Base-by-base conservation (phyloP, 1,140 invertebrate genomes). In the Lucilia cuprina region DNA sequence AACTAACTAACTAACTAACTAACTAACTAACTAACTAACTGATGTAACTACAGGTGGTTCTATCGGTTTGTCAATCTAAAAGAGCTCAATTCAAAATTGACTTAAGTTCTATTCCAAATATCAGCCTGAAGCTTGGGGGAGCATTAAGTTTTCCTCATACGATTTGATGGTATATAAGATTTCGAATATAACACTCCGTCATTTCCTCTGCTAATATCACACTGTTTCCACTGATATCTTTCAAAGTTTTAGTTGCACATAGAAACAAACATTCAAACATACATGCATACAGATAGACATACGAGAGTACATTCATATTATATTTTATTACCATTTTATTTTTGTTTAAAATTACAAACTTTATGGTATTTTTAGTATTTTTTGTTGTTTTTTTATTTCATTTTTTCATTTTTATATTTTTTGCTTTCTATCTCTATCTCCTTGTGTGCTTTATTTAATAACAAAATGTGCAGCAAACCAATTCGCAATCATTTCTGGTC, bases 401-500 rank as follows among this genome's bases (percentile, higher is more conserved):
- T 60, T 60, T 60, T 60, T 60, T 60, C 13, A 0, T 14, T n/a
- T 60, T 2, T n/a, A 3, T 60, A 1, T 60, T 70, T 21, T 2
- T 70, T 70, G n/a, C 9, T 19, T 21, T 70, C 65, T 70, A 21
- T 70, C 65, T 70, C 25, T 9, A 70, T 70, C 65, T 70, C 65
- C 65, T 70, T 70, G 7, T 70, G 7, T 70, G n/a, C 50, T 55
- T 55, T 70, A 12, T 14, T 60, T 60, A 60, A 60, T 60, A 60
- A 7, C 55, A 60, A 60, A 60, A 60, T 60, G 55, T 60, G 55
- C 55, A 70, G 55, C 55, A 70, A 70, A 5, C 41, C 41, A 70
- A 70, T n/a, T 70, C 21, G 65, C 65, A 70, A 70, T 70, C n/a
- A 70, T 70, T 60, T 60, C 55, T 60, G 55, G 55, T 60, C 55